These are phyloP conservation scores for Tolmerus cingulatus DNA, from an alignment of 2,888 invertebrate genomes.

Conservation along the genomic window DNA sequence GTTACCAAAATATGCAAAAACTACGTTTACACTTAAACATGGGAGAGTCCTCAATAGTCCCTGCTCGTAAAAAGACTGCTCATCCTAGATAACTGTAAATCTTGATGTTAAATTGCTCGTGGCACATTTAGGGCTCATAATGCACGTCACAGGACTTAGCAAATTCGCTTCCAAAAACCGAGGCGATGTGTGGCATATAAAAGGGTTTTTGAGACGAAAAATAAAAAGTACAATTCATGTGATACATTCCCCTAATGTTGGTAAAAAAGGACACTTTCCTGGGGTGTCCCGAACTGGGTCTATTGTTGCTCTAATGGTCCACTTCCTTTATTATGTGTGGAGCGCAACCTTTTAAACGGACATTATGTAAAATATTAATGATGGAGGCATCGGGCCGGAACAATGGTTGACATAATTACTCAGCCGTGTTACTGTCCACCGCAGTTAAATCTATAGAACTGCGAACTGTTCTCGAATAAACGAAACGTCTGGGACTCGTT, in stretches of 20 bases:
- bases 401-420: constrained; percentile 5
- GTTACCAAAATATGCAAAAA: not conserved
- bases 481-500: not conserved
- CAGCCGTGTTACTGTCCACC: not conserved
- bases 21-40: not conserved
- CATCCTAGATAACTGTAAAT: not conserved
- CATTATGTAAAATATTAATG: constrained; percentile 13
- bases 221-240: not conserved
- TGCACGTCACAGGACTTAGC: not conserved
- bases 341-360: constrained; percentile 12
- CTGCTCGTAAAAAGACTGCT: not conserved
- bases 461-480: not conserved
- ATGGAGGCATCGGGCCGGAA: not conserved
- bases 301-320: not conserved
- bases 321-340: constrained; percentile 10
- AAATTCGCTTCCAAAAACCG: not conserved
- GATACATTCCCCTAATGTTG: not conserved
- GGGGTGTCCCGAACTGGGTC: not conserved
- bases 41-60: not conserved
- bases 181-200: not conserved
- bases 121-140: not conserved
- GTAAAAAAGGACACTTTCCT: not conserved
- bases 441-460: not conserved
- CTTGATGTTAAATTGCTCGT: not conserved
- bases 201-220: not conserved